Base-by-base conservation (phyloP, 1,140 invertebrate genomes). In the Brachionus sp. region DNA sequence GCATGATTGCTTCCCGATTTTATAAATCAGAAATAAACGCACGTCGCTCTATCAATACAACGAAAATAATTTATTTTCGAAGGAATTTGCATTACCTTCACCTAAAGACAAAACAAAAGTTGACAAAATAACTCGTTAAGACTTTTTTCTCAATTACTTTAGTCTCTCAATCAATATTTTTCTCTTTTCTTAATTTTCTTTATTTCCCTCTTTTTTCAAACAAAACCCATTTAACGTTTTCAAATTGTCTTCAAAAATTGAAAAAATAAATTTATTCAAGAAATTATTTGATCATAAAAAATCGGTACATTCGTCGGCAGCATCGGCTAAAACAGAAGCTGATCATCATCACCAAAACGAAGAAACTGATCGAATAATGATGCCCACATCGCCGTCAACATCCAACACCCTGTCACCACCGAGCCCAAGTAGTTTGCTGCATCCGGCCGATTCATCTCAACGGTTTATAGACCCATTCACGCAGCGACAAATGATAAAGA, bases 221-320 rank as follows among this genome's bases (percentile, higher is more conserved):
- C 62, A 12, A 37, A 13, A n/a, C 3, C 37, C n/a, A 39, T 39
- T 29, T 5, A 37, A 16, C n/a, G 35, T 37, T 70, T 13, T 62
- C 33, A 64, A 80, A 80, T 39, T 44, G 77, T 37, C 77, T 62
- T 57, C 77, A 57, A 80, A 80, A 80, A 80, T 78, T 78, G 77
- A 78, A 78, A 78, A 78, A 62, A 50, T 80, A 66, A 62, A 37
- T 57, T 25, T 80, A 29, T 80, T 80, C 33, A 80, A 80, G 39
- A 80, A 80, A 80, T 66, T 80, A 39, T 66, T 80, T 39, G 77
- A 66, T 42, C 70, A 75, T 46, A 75, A 75, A 46, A 75, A 75
- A 46, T 75, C 70, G 39, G 19, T 29, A 12, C 19, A 44, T 33
- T 75, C 70, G 39, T 46, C 70, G 10, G 39, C 66, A 13, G 35